Evolutionary conservation across 1,140 invertebrate species (phyloP).

Genomic region (Drosophila ironensis): DNA sequence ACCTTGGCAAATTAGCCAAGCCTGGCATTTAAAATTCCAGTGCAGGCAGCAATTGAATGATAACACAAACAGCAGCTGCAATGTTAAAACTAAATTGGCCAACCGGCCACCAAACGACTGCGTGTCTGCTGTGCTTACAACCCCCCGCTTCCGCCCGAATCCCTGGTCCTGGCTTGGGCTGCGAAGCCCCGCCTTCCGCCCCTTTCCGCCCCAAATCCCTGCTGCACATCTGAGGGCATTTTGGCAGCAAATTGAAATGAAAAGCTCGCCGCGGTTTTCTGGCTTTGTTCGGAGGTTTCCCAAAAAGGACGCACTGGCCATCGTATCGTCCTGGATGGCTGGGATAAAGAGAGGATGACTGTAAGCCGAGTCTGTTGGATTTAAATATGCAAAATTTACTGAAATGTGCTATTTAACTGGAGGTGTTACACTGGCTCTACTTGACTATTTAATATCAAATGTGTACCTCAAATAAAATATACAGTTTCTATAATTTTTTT

Average conservation of each 20-base stretch:
- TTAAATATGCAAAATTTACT: too few relatives aligned
- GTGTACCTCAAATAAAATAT: too few relatives aligned
- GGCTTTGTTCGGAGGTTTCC: conserved; percentile 55
- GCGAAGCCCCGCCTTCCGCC: neutral
- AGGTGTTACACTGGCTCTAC: too few relatives aligned
- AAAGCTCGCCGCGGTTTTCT: conserved; percentile 58
- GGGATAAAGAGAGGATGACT: too few relatives aligned
- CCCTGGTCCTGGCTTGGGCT: neutral
- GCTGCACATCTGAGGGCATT: conserved; percentile 17
- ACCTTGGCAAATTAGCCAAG: neutral
- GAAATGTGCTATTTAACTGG: too few relatives aligned
- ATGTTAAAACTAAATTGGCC: conserved; percentile 71
- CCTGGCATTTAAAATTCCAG: conserved; percentile 57
- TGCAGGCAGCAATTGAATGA: conserved; percentile 70
- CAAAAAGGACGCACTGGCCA: conserved; percentile 13
- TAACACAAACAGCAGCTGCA: conserved; percentile 50
- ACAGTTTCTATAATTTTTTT: too few relatives aligned
- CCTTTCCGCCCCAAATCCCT: neutral
- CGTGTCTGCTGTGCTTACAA: conserved; percentile 47
- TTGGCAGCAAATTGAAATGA: conserved; percentile 72
- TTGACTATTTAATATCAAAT: too few relatives aligned
- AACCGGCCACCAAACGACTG: conserved; percentile 52
- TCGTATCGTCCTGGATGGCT: too few relatives aligned
- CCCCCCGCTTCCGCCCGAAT: too few relatives aligned
- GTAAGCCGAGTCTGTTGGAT: too few relatives aligned